Base-by-base conservation (phyloP, 2,888 invertebrate genomes). In the Nymphalis urticae region DNA sequence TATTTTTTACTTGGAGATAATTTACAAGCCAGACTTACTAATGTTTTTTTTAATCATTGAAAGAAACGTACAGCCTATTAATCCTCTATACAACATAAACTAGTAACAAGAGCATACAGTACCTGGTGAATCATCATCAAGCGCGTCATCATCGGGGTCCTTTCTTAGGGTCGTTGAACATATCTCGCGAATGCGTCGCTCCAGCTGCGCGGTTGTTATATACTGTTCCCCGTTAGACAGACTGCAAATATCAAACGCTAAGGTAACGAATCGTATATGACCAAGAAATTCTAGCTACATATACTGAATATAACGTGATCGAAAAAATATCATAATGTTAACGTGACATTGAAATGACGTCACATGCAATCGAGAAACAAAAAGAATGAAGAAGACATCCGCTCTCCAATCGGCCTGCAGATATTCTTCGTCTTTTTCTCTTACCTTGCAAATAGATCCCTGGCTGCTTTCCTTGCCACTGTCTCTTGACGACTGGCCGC, bases 401-500 rank as follows among this genome's bases (percentile, higher is more conserved):
- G 6, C 27, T 32, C 27, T 32, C 27, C 10, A 9, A 10, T 42
- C 10, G 9, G 36, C 10, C 36, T 3, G 10, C 8, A 42, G 9
- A 42, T 42, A 42, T 42, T 42, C 4, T 42, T 42, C 13, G 42
- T 13, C 13, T 3, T 13, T 10, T 48, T 13, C 16, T 48, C 21
- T 73, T 68, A 96, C 96, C 95, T 96, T n/a, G 96, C 95, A 83
- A 98, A 98, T 73, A 98, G 94, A 83, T 97, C 96, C 65, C 96
- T 93, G 0, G 98, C 98, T 0, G 98, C 98, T 87, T 96, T 96
- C 72, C 97, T 94, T 0, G 97, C 97, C 47, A 97, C 94, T 70
- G 97, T 97, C 84, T 98, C 98, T 78, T 97, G 96, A 61, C 96
- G 94, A 6, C 97, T 96, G 92, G 97, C 98, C 0, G 95, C 95